Evolutionary conservation across 2,113 vertebrate genomes (phyloP), one percentile per base, ranked within the genome.

Genomic region (Theristicus caerulescens): DNA sequence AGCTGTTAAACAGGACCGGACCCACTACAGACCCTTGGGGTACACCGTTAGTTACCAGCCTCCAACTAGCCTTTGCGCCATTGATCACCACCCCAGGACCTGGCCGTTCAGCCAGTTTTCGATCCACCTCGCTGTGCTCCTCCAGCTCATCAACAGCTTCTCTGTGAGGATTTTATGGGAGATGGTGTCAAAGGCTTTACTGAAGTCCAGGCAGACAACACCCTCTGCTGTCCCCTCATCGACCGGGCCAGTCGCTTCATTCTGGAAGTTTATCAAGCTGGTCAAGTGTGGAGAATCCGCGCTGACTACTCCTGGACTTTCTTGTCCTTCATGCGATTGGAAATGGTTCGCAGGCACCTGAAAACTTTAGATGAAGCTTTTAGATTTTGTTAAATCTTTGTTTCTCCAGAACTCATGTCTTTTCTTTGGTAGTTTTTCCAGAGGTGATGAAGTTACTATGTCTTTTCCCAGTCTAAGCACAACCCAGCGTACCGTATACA

Each of bases 401-500:
- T 3, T 89, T 42, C 38, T 64, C 38, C 46, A 0, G 27, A 67
- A 67, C 58, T 69, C 24, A 2, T 4, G 47, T 9, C 25, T 26
- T 32, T 36, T 46, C 9, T 64, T 27, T 25, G 49, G 24, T 24
- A 20, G 27, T 9, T 61, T 73, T 73, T 84, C 79, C 11, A 18
- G 29, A 71, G 46, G 11, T 6, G 14, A 24, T 38, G 51, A 59
- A 4, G 22, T 61, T 40, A 15, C 32, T 15, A 1, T 9, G 44
- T 24, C 59, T 51, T 57, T 46, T 44, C 34, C 27, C 59, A 21
- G 18, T 4, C 52, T 46, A 67, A 20, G 32, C 54, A 15, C 40
- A 38, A 9, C 3, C 82, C 47, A 20, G 42, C 17, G 7, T 2
- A 22, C 32, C 4, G 1, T 5, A 16, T 1, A 7, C 22, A 31